Evolutionary conservation across 2,888 invertebrate genomes (phyloP).

Genomic region (Mystacides longicornis): DNA sequence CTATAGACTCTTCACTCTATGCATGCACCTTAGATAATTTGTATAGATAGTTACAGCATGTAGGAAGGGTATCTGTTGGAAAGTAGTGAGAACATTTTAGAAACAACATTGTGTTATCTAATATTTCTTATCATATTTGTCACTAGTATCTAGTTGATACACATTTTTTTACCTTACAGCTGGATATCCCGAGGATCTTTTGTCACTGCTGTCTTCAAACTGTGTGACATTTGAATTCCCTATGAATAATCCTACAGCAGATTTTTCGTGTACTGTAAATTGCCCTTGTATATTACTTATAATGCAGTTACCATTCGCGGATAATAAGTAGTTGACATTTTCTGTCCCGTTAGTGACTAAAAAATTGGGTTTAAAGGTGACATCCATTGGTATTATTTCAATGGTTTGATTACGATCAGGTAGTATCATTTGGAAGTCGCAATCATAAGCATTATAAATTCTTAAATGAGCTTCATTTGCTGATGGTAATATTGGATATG

Average conservation of each 20-base stretch:
- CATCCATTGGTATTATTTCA: background rate
- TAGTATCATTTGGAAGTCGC: slow-evolving; percentile 43
- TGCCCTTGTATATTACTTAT: slow-evolving; percentile 1
- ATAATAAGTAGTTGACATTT: too few relatives aligned
- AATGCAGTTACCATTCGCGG: too few relatives aligned
- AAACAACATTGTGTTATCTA: too few relatives aligned
- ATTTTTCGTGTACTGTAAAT: slow-evolving; percentile 13
- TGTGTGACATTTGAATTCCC: background rate
- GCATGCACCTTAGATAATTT: too few relatives aligned
- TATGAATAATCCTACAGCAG: background rate
- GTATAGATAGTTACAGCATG: too few relatives aligned
- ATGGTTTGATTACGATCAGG: slow-evolving; percentile 9
- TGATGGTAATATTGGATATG: slow-evolving; percentile 52
- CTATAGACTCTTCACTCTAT: too few relatives aligned
- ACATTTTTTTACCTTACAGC: slow-evolving; percentile 40
- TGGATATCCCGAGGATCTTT: slow-evolving; percentile 37
- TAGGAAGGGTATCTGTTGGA: too few relatives aligned
- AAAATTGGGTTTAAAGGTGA: background rate
- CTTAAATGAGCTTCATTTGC: slow-evolving; percentile 56
- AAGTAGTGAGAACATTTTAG: too few relatives aligned
- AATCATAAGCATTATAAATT: slow-evolving; percentile 61
- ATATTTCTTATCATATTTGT: too few relatives aligned
- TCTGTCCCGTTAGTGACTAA: background rate
- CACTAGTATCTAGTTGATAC: too few relatives aligned
- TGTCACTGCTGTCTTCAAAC: slow-evolving; percentile 34